A percentile compares a stretch with the other conserved stretches of the same genome.
Conservation (phyloP, 1,140 invertebrate genomes). For the Gerris buenoi region DNA sequence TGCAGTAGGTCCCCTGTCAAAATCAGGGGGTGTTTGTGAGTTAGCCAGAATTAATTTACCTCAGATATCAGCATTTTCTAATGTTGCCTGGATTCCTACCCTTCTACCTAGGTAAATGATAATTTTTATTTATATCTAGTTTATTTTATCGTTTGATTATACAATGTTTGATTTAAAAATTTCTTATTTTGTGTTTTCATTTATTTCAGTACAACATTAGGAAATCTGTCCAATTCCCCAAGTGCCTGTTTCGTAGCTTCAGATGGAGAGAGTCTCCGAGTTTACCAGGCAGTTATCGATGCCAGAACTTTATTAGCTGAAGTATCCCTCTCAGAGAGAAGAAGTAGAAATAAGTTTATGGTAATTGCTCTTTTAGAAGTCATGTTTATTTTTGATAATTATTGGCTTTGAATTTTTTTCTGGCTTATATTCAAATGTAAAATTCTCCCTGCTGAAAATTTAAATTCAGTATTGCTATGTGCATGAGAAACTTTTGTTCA, state of each 20-base stretch:
- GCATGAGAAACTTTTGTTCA: too few species aligned
- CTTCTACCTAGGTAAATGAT: constrained; percentile 74
- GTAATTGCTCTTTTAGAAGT: too few species aligned
- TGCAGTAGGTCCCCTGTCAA: constrained; percentile 91
- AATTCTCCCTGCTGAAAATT: too few species aligned
- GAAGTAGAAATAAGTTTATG: constrained; percentile 43
- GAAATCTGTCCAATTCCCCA: constrained; percentile 87
- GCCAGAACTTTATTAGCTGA: constrained; percentile 85
- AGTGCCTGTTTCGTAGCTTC: constrained; percentile 97
- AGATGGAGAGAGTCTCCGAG: constrained; percentile 72
- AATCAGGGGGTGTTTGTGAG: constrained; percentile 92
- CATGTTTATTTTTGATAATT: too few species aligned
- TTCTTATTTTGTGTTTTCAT: too few species aligned
- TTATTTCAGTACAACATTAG: constrained; percentile 66
- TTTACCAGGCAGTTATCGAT: constrained; percentile 98
- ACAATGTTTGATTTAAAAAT: too few species aligned
- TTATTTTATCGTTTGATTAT: too few species aligned
- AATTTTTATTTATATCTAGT: too few species aligned
- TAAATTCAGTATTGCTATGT: too few species aligned
- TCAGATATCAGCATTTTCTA: constrained; percentile 89
- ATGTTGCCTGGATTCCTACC: constrained; percentile 96
- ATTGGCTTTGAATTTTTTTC: too few species aligned
- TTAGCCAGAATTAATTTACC: constrained; percentile 90
- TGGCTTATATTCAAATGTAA: too few species aligned
- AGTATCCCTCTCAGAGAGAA: constrained; percentile 66